Evolutionary conservation across 2,888 invertebrate genomes (phyloP).

Genomic region (Lochmaea capreae): DNA sequence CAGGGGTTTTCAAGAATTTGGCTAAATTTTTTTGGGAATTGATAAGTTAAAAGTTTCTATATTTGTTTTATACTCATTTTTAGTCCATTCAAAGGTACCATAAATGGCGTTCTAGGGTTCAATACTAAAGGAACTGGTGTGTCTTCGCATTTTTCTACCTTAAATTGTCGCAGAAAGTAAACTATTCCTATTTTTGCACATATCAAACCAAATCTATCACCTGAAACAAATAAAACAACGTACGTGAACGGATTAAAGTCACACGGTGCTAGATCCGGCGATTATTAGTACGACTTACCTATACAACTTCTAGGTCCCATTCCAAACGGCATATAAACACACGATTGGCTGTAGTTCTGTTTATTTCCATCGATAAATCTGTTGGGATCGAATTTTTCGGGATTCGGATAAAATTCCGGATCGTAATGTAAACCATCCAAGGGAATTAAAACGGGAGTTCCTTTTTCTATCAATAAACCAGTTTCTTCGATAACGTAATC

Average conservation of each 20-base stretch:
- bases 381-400: constrained; percentile 65
- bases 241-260: too few relatives aligned
- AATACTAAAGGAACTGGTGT: constrained; percentile 57
- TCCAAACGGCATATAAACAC: constrained; percentile 60
- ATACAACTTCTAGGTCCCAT: constrained; percentile 62
- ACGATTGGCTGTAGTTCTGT: constrained; percentile 45
- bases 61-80: constrained; percentile 53
- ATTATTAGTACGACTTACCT: constrained; percentile 50
- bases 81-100: constrained; percentile 57
- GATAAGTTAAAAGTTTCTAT: background rate
- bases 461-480: constrained; percentile 62
- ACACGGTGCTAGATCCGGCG: too few relatives aligned
- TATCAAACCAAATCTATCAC: constrained; percentile 61
- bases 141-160: constrained; percentile 53
- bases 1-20: too few relatives aligned
- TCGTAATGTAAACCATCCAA: constrained; percentile 60
- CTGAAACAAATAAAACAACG: constrained; percentile 50
- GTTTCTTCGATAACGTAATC: constrained; percentile 61
- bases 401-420: constrained; percentile 63
- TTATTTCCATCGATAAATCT: constrained; percentile 62
- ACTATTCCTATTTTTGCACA: constrained; percentile 60
- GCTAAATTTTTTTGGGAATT: too few relatives aligned
- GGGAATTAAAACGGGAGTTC: constrained; percentile 62
- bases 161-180: constrained; percentile 56
- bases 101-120: constrained; percentile 58